phyloP scores from a whole-genome alignment of 2,888 invertebrate species.

The Dusona sp. region DNA sequence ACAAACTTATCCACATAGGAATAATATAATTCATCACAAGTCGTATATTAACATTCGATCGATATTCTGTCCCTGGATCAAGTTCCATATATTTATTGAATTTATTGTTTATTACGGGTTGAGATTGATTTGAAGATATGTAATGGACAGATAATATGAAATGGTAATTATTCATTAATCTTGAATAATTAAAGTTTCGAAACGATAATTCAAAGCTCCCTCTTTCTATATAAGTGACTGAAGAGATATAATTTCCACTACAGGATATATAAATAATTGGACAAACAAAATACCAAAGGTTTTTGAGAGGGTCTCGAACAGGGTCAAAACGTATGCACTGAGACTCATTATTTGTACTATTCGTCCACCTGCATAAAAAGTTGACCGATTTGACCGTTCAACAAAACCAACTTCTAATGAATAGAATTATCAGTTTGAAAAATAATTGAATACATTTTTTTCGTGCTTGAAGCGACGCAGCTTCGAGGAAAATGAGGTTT shows the following conservation, averaged over 20 bases:
- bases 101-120: not conserved
- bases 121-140: not conserved
- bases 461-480: not conserved
- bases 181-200: not conserved
- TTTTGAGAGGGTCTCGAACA: not conserved
- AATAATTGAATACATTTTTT: not conserved
- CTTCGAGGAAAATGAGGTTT: slow-evolving; percentile 27
- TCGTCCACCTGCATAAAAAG: not conserved
- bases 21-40: too few species aligned
- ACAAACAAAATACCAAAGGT: not conserved
- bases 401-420: not conserved
- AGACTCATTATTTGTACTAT: too few species aligned
- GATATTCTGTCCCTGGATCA: too few species aligned
- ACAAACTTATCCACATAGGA: too few species aligned
- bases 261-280: not conserved
- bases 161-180: not conserved
- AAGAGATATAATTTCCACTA: not conserved
- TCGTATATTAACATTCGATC: not conserved
- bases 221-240: too few species aligned
- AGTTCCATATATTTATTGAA: not conserved
- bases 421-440: not conserved
- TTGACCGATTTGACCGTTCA: not conserved
- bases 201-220: not conserved
- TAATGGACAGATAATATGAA: not conserved
- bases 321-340: not conserved